Conservation (phyloP, 1,140 invertebrate genomes). For the Trichonephila inaurata region DNA sequence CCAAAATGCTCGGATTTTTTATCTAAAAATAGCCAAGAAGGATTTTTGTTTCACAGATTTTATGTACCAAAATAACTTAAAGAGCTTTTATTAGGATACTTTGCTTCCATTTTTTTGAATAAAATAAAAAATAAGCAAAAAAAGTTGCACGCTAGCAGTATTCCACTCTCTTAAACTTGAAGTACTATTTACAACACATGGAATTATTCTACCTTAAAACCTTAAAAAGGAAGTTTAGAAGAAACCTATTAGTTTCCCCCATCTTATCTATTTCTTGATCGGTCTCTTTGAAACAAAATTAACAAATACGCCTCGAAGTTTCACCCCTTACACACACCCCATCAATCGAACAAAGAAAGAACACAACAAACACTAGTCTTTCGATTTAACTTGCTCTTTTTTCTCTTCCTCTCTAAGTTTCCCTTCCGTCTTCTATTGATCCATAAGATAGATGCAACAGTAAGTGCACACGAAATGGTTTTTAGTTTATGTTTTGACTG, state of each 20-base stretch:
- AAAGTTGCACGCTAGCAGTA: not conserved
- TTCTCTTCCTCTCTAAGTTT: not conserved
- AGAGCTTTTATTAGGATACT: not conserved
- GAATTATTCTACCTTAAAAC: not conserved
- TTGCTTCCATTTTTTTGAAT: not conserved
- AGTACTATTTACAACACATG: not conserved
- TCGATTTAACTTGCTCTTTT: constrained; percentile 39
- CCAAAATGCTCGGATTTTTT: no score
- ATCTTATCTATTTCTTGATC: not conserved
- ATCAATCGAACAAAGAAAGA: constrained; percentile 58
- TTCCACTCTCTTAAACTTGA: not conserved
- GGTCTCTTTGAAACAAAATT: not conserved
- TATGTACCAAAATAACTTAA: no score
- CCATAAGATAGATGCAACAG: constrained; percentile 50
- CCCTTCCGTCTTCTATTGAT: constrained; percentile 24
- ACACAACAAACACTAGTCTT: constrained; percentile 28
- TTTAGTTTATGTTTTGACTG: constrained; percentile 69
- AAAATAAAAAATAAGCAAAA: not conserved
- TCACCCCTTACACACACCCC: constrained; percentile 24
- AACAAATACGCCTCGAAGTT: constrained; percentile 20
- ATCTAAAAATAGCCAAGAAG: no score
- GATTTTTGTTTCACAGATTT: no score
- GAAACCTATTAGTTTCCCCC: constrained; percentile 9
- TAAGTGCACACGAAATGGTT: constrained; percentile 52
- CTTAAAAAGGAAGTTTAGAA: not conserved